Percentiles rank a stretch among this genome's conserved stretches.
Evolutionary conservation across 2,113 vertebrate genomes (phyloP).

Genomic region (Anoura caudifer): DNA sequence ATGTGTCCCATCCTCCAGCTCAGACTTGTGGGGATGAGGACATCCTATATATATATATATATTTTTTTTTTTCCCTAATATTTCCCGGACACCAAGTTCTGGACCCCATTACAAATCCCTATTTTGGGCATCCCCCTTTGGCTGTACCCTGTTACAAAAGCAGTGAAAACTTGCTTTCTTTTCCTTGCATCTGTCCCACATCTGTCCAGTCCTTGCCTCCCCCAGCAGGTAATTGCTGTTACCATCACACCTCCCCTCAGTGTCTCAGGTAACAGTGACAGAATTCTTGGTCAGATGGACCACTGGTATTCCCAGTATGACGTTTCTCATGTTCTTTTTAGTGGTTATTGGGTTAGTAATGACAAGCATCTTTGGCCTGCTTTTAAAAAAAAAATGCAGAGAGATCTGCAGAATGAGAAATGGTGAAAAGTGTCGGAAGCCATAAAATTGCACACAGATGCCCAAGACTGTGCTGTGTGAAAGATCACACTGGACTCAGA

Average conservation of each 20-base stretch:
- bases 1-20: no score
- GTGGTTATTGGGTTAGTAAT: not conserved
- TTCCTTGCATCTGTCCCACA: not conserved
- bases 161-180: not conserved
- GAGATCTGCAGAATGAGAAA: conserved; percentile 4
- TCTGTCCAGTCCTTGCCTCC: not conserved
- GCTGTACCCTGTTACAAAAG: not conserved
- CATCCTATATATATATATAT: no score
- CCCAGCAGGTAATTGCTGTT: not conserved
- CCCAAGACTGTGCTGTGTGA: not conserved
- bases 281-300: not conserved
- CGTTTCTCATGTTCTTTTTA: not conserved
- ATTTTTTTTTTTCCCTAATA: no score
- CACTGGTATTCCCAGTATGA: not conserved
- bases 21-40: no score
- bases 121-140: no score
- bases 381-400: not conserved
- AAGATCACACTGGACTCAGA: not conserved
- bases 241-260: not conserved
- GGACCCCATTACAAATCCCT: no score
- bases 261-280: not conserved
- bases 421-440: not conserved
- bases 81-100: no score
- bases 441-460: not conserved
- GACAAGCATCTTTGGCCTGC: not conserved